A percentile compares a stretch with the other conserved stretches of the same genome.
Evolutionary conservation across 2,888 invertebrate species (phyloP).

Genomic region (Bursaphelenchus okinawaensis): DNA sequence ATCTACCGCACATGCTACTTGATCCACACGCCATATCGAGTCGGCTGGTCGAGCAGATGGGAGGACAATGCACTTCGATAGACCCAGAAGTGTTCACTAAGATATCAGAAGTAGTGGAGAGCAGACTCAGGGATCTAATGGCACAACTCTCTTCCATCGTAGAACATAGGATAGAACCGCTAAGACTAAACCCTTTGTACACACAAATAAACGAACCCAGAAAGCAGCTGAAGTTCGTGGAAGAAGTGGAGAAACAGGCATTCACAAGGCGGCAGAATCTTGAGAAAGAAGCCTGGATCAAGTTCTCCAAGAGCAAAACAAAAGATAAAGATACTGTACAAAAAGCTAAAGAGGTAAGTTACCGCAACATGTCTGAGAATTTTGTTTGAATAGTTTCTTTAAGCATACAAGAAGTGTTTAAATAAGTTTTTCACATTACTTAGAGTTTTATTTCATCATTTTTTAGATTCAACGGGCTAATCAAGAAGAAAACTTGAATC

Average conservation of each 20-base stretch:
- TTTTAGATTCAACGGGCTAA: conserved; percentile 48
- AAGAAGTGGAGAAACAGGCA: conserved; percentile 88
- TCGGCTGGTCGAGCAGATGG: conserved; percentile 5
- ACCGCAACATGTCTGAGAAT: background rate
- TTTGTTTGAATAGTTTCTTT: background rate
- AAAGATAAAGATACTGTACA: conserved; percentile 83
- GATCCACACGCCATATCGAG: background rate
- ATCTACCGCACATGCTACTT: background rate
- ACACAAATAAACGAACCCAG: conserved; percentile 82
- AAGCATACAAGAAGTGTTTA: conserved; percentile 11
- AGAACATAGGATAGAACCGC: conserved; percentile 85
- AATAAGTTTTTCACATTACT: background rate
- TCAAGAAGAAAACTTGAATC: conserved; percentile 46
- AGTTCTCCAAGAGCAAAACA: conserved; percentile 68
- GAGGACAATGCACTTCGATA: background rate
- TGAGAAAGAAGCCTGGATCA: conserved; percentile 83
- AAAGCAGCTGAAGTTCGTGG: conserved; percentile 89
- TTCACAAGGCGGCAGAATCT: conserved; percentile 88
- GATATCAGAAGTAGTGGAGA: conserved; percentile 67
- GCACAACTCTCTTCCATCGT: conserved; percentile 86
- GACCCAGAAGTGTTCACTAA: conserved; percentile 5
- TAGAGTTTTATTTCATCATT: background rate
- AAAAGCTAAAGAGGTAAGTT: conserved; percentile 75
- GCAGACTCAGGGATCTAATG: conserved; percentile 79
- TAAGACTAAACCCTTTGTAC: conserved; percentile 78